These are phyloP conservation scores for Lacerta viridis DNA, from an alignment of 2,797 vertebrate genomes.

Conservation along the genomic window DNA sequence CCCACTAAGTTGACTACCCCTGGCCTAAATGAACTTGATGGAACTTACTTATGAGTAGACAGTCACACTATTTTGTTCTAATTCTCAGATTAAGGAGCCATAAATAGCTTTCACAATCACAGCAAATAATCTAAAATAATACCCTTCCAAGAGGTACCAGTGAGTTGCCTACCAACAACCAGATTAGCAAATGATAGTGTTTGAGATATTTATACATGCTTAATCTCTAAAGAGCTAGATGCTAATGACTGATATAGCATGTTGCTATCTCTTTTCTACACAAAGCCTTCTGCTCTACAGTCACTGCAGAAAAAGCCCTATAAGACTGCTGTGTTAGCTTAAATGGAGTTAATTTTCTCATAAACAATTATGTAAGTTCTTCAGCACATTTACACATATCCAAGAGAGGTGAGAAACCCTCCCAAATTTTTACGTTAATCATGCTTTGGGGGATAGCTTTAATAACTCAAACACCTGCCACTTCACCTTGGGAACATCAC, in stretches of 20 bases:
- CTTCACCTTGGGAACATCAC: conserved; percentile 14
- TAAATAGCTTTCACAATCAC: conserved; percentile 50
- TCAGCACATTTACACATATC: neutral
- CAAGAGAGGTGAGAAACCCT: conserved; percentile 1
- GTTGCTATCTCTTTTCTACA: neutral
- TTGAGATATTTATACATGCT: conserved; percentile 27
- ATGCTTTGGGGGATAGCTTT: conserved; percentile 19
- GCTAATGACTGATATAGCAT: conserved; percentile 28
- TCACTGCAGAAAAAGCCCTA: neutral
- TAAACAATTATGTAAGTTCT: conserved; percentile 6
- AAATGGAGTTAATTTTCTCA: conserved; percentile 24
- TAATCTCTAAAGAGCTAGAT: conserved; percentile 34
- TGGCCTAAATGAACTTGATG: neutral
- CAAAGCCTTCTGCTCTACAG: neutral
- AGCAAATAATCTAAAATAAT: conserved; percentile 42
- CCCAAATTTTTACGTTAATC: conserved; percentile 10
- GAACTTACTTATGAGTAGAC: neutral
- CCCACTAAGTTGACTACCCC: too few relatives aligned
- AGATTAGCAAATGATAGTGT: conserved; percentile 41
- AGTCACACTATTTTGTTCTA: neutral
- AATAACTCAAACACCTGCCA: conserved; percentile 33
- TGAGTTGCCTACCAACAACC: conserved; percentile 45
- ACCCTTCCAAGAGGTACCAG: conserved; percentile 41
- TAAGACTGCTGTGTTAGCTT: neutral
- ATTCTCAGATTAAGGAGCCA: neutral